phyloP scores from a whole-genome alignment of 2,888 invertebrate species.

The Gari tellinella region DNA sequence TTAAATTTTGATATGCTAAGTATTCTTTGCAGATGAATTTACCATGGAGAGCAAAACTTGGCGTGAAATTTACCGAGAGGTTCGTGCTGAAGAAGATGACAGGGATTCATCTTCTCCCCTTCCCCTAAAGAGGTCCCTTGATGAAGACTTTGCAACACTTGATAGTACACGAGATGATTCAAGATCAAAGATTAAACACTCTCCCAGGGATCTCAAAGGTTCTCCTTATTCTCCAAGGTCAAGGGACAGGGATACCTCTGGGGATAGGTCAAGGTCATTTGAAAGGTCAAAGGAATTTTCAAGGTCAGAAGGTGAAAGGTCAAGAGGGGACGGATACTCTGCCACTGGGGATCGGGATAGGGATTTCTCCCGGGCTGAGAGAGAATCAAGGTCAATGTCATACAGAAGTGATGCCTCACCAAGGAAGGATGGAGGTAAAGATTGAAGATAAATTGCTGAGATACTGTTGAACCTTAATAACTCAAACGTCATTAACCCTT shows the following conservation, averaged over 20 bases:
- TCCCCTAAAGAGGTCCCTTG: slow-evolving; percentile 13
- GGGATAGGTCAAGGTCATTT: slow-evolving; percentile 37
- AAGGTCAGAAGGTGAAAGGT: slow-evolving; percentile 2
- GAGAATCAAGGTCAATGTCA: slow-evolving; percentile 15
- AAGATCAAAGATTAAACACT: slow-evolving; percentile 34
- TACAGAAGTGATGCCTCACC: slow-evolving; percentile 8
- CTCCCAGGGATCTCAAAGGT: slow-evolving; percentile 5
- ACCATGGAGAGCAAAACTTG: slow-evolving; percentile 26
- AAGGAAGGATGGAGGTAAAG: neutral
- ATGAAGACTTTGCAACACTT: slow-evolving; percentile 8
- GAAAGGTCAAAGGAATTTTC: slow-evolving; percentile 11
- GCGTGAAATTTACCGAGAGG: slow-evolving; percentile 66
- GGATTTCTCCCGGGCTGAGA: slow-evolving; percentile 7
- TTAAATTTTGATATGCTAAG: no score
- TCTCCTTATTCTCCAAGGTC: slow-evolving; percentile 7
- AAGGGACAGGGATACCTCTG: slow-evolving; percentile 16
- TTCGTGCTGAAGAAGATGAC: slow-evolving; percentile 50
- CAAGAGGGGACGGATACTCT: no score
- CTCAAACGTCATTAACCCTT: no score
- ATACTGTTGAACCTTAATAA: neutral
- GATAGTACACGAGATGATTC: slow-evolving; percentile 18
- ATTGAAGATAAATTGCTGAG: neutral
- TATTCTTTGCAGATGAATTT: no score
- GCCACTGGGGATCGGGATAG: no score
- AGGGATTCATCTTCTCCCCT: slow-evolving; percentile 36